Percentiles rank a stretch among this genome's conserved stretches.
Conservation (phyloP, 2,888 invertebrate genomes). For the Nymphalis urticae region DNA sequence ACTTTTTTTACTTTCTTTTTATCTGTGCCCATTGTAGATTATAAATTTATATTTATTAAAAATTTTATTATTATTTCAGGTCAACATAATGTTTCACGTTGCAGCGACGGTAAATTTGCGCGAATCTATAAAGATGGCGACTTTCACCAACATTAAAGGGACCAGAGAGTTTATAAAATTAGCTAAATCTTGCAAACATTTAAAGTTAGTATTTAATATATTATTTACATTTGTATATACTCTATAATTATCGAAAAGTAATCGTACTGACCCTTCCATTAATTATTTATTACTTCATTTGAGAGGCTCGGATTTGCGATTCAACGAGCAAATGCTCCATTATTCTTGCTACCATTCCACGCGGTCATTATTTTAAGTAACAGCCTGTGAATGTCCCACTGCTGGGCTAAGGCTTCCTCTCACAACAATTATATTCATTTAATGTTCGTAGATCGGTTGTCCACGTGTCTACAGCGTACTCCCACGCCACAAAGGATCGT, state of each 20-base stretch:
- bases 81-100: slow-evolving; percentile 10
- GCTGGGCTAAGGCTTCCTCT: too few species aligned
- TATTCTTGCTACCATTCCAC: too few species aligned
- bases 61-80: background rate
- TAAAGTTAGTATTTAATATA: slow-evolving; percentile 2
- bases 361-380: background rate
- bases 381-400: too few species aligned
- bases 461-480: slow-evolving; percentile 10
- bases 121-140: slow-evolving; percentile 1
- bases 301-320: too few species aligned
- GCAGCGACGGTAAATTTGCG: slow-evolving; percentile 7
- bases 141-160: background rate
- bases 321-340: too few species aligned
- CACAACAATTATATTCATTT: background rate
- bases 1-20: too few species aligned
- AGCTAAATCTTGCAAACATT: background rate
- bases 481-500: background rate
- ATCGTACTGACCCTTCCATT: too few species aligned
- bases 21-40: too few species aligned
- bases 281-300: too few species aligned
- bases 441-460: slow-evolving; percentile 2
- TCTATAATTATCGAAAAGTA: too few species aligned
- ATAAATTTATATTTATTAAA: too few species aligned
- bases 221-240: too few species aligned
- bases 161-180: background rate